Evolutionary conservation across 2,797 vertebrate genomes (phyloP), one percentile per base, ranked within the genome.

Genomic region (Urocyon cinereoargenteus): DNA sequence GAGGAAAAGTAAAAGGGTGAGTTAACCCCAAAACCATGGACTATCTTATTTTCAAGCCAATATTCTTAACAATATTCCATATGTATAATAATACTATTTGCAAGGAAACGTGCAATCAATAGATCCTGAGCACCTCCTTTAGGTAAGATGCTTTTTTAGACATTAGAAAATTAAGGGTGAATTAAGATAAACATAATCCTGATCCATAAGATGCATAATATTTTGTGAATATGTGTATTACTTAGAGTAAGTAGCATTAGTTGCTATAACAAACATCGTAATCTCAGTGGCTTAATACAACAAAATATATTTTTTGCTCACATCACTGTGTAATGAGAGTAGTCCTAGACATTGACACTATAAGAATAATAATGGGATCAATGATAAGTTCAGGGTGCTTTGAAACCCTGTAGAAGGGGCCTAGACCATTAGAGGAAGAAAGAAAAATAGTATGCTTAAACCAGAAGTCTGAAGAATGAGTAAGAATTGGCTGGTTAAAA

Each of bases 231-330:
- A 36, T 9, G 36, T 26, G 1, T 83, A 70, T 77, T 82, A 92
- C n/a, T 61, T 45, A 87, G 34, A 21, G 31, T 68, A 72, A 84
- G 16, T 55, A 45, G 84, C n/a, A 72, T 53, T 26, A 89, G 31
- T 64, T 86, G 7, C 28, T 86, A 31, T 24, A 86, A 92, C 4
- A 68, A 93, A 86, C 7, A 87, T 3, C 15, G 55, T 15, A 83
- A 31, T 31, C 40, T 90, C 45, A 40, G 40, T 78, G 18, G 22
- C 13, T 87, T 82, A 64, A 49, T 64, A 79, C 1, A 86, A 53
- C 28, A 85, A 70, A 79, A 83, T 62, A 26, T 57, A 77, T 45
- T 77, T 94, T 92, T 93, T 36, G 90, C 34, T 78, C 10, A 79
- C 4, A 4, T 45, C 28, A 78, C 19, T 28, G 12, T 68, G 0